Conservation (phyloP, 35 echinoderm and acorn worm genomes). For the Apostichopus californicus region DNA sequence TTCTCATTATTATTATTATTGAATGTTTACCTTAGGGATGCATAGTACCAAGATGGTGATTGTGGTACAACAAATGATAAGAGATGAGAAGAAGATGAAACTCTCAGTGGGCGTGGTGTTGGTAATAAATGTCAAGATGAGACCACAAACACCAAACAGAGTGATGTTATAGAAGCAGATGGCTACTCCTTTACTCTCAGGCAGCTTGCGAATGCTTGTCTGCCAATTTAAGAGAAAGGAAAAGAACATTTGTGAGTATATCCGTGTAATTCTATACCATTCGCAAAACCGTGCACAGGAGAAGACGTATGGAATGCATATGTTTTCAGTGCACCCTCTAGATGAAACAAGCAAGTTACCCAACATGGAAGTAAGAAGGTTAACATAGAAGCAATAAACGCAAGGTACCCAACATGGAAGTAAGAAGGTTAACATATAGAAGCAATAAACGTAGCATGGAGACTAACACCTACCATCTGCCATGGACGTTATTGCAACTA, state of each 20-base stretch:
- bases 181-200: not conserved
- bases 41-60: not conserved
- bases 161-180: not conserved
- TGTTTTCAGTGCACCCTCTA: too few species aligned
- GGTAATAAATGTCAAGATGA: too few species aligned
- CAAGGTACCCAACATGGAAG: too few species aligned
- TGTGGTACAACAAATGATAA: not conserved
- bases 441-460: not conserved
- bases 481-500: not conserved
- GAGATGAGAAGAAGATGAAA: not conserved
- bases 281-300: too few species aligned
- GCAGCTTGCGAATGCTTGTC: not conserved
- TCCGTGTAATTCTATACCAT: too few species aligned
- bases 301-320: too few species aligned
- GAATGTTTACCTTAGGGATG: not conserved
- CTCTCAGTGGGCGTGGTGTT: not conserved
- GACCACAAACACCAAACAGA: too few species aligned
- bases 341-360: too few species aligned
- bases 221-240: not conserved
- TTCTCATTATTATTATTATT: too few species aligned
- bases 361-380: not conserved
- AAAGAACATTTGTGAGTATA: too few species aligned
- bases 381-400: not conserved
- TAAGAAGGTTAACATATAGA: not conserved
- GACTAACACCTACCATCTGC: not conserved